These are phyloP conservation scores for Lycopodina hypogea DNA, from an alignment of 37 sponge, comb jelly and placozoan species.

Conservation along the genomic window DNA sequence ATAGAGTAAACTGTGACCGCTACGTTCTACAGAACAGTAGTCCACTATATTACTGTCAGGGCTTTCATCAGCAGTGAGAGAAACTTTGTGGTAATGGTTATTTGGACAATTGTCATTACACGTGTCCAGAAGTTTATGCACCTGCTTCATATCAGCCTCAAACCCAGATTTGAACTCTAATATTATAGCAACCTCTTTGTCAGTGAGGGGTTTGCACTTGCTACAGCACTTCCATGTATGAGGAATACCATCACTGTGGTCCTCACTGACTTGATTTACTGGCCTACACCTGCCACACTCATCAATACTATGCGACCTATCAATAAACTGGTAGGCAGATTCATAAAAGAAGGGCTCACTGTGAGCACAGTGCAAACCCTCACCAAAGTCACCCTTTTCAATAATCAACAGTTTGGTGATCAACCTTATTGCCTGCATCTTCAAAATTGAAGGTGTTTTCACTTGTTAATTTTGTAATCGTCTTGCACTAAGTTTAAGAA, in stretches of 20 bases:
- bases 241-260: no score
- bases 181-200: no score
- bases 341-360: slow-evolving; percentile 29
- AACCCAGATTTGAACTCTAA: neutral
- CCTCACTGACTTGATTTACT: no score
- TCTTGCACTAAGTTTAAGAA: slow-evolving; percentile 61
- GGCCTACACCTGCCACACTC: no score
- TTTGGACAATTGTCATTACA: neutral
- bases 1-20: neutral
- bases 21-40: neutral
- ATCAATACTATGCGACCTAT: neutral
- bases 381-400: slow-evolving; percentile 13
- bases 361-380: neutral
- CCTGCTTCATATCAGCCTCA: neutral
- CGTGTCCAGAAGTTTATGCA: neutral
- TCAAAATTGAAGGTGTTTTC: slow-evolving; percentile 72
- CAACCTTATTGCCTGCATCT: neutral
- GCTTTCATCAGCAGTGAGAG: no score
- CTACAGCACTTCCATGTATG: no score
- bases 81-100: no score
- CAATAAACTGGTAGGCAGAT: neutral
- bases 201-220: no score
- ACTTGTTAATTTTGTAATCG: slow-evolving; percentile 39
- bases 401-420: neutral
- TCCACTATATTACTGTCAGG: neutral